Evolutionary conservation across 2,888 invertebrate species (phyloP).

Genomic region (Allolobophora icterica): DNA sequence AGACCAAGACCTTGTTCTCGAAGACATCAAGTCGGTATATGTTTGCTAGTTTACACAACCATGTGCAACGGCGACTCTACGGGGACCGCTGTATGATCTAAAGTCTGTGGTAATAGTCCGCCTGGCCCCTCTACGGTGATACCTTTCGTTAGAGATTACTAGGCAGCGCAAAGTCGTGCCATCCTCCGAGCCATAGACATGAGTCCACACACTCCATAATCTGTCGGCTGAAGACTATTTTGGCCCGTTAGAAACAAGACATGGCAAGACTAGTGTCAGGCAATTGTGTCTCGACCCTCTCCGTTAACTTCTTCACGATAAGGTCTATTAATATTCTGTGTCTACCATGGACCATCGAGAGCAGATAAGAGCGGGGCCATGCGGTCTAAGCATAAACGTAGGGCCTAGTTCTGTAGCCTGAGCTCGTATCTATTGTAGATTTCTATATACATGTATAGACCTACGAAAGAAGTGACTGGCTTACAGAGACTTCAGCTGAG

Average conservation of each 20-base stretch:
- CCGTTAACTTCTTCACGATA: not conserved
- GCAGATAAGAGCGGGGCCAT: not conserved
- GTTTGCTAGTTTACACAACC: no score
- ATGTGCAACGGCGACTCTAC: no score
- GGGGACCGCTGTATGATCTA: no score
- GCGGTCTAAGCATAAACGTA: not conserved
- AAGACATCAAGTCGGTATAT: no score
- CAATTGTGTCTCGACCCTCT: not conserved
- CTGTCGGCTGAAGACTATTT: not conserved
- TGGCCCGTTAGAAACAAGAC: not conserved
- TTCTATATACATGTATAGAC: not conserved
- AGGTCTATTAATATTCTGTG: not conserved
- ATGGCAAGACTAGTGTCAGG: not conserved
- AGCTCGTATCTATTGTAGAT: no score
- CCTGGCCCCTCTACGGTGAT: not conserved
- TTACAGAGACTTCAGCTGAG: no score
- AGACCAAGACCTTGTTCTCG: no score
- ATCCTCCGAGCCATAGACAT: not conserved
- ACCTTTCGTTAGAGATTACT: not conserved
- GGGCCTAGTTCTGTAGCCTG: no score
- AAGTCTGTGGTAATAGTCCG: not conserved
- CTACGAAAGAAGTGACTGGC: no score
- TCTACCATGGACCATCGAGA: not conserved
- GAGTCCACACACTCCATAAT: not conserved
- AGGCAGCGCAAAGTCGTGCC: constrained; percentile 1